A percentile compares a stretch with the other conserved stretches of the same genome.
These are phyloP conservation scores for Anguilla megastoma DNA, from an alignment of 2,797 vertebrate species.

Conservation along the genomic window DNA sequence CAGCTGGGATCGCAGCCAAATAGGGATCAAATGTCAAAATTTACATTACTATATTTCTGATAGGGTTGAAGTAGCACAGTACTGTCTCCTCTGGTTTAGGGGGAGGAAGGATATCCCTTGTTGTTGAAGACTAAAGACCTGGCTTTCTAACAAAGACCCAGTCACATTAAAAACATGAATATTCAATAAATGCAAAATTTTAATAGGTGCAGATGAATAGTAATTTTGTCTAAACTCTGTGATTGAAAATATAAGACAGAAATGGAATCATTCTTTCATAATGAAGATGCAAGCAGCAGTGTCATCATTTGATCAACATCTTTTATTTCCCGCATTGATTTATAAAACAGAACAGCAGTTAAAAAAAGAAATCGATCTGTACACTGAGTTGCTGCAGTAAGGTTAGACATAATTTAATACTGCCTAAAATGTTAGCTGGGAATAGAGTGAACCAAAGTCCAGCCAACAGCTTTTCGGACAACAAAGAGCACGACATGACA, in stretches of 20 bases:
- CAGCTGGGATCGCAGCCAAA: background rate
- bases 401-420: constrained; percentile 50
- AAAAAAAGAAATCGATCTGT: constrained; percentile 56
- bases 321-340: constrained; percentile 65
- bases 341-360: constrained; percentile 54
- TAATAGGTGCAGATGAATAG: background rate
- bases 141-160: background rate
- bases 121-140: background rate
- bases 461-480: background rate
- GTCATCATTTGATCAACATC: constrained; percentile 41
- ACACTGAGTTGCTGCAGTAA: constrained; percentile 56
- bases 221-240: background rate
- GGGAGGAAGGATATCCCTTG: background rate
- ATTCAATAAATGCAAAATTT: background rate
- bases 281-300: background rate
- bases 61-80: background rate
- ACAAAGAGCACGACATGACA: constrained; percentile 13
- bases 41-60: background rate
- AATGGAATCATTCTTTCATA: background rate
- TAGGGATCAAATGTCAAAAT: background rate
- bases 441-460: constrained; percentile 40
- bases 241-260: background rate
- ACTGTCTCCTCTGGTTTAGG: background rate
- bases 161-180: background rate
- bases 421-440: constrained; percentile 47